phyloP scores from a whole-genome alignment of 2,113 vertebrate genomes.

The Podarcis cretensis region DNA sequence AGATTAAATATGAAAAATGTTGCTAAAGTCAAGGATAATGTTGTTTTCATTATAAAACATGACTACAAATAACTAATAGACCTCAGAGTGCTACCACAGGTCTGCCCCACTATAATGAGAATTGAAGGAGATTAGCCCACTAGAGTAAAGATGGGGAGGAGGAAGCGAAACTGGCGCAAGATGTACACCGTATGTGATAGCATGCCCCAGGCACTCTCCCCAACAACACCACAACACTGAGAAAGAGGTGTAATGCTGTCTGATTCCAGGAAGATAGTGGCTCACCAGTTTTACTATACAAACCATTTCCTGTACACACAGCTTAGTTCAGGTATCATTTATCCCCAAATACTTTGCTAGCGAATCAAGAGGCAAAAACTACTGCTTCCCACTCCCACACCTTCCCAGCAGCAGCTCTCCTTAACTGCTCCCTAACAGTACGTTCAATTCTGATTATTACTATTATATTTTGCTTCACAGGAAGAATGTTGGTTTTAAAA shows the following conservation, averaged over 20 bases:
- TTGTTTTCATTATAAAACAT: conserved; percentile 3
- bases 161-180: neutral
- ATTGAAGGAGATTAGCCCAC: neutral
- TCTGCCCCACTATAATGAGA: neutral
- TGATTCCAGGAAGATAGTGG: neutral
- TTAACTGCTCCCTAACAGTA: neutral
- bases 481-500: neutral
- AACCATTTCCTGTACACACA: neutral
- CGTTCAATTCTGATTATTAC: neutral
- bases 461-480: neutral
- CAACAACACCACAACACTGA: neutral
- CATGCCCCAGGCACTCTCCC: neutral
- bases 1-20: neutral
- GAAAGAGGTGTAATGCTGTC: neutral
- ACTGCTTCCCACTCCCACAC: neutral
- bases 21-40: neutral
- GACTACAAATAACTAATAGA: neutral
- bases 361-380: neutral
- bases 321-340: neutral
- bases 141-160: neutral
- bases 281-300: neutral
- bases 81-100: neutral
- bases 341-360: neutral
- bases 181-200: neutral
- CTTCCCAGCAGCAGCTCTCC: neutral